Percentiles rank a stretch among this genome's conserved stretches.
These are phyloP conservation scores for Gymnorhina tibicen DNA, from an alignment of 2,113 vertebrate genomes.

Conservation along the genomic window DNA sequence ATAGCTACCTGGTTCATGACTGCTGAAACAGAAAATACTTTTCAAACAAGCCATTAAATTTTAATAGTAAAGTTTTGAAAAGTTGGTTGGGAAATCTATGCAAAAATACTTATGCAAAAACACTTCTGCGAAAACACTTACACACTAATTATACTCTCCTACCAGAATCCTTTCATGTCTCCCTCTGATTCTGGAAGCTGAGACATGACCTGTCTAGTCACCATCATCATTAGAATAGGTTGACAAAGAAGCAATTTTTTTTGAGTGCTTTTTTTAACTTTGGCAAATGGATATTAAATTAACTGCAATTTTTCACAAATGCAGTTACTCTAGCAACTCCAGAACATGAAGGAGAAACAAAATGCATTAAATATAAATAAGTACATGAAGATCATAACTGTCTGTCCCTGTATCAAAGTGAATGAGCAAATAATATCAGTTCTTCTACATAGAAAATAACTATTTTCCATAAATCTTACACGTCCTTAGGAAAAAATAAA, in stretches of 20 bases:
- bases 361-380: slow-evolving; percentile 40
- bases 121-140: not conserved
- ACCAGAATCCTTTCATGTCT: not conserved
- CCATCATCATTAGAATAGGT: not conserved
- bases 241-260: slow-evolving; percentile 35
- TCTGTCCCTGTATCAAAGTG: not conserved
- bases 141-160: not conserved
- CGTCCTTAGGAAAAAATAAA: not conserved
- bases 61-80: slow-evolving; percentile 35
- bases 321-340: slow-evolving; percentile 44
- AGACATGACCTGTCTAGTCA: slow-evolving; percentile 8
- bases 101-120: slow-evolving; percentile 2
- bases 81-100: slow-evolving; percentile 16
- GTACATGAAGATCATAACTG: not conserved
- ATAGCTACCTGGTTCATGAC: not conserved
- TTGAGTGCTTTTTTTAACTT: slow-evolving; percentile 29
- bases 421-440: not conserved
- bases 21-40: slow-evolving; percentile 48
- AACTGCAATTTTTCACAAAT: not conserved
- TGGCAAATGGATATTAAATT: slow-evolving; percentile 31
- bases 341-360: slow-evolving; percentile 42
- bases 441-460: not conserved
- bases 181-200: not conserved
- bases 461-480: slow-evolving; percentile 10
- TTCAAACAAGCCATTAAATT: slow-evolving; percentile 50